Evolutionary conservation across 2,797 vertebrate species (phyloP).

Genomic region (Phaenicophaeus curvirostris): DNA sequence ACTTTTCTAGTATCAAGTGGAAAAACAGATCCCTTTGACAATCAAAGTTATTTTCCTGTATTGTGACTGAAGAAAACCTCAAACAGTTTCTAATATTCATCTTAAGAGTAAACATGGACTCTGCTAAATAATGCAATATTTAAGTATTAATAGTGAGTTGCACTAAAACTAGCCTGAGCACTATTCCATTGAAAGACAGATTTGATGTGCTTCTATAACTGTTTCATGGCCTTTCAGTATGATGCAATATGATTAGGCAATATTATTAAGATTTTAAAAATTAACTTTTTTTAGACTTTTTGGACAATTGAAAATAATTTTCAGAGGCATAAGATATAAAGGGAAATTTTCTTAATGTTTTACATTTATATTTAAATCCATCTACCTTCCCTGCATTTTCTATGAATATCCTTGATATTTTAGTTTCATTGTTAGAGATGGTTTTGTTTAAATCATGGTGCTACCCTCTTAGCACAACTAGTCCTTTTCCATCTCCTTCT

Average conservation of each 20-base stretch:
- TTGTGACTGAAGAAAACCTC: neutral
- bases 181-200: neutral
- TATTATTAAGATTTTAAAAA: neutral
- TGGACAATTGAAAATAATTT: neutral
- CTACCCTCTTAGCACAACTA: conserved; percentile 11
- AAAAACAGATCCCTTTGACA: neutral
- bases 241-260: neutral
- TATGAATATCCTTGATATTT: conserved; percentile 68
- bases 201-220: neutral
- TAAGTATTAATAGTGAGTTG: neutral
- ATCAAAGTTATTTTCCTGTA: neutral
- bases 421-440: conserved; percentile 61
- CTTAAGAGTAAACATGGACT: neutral
- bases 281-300: neutral
- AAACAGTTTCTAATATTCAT: neutral
- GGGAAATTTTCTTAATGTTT: conserved; percentile 11
- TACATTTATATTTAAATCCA: conserved; percentile 27
- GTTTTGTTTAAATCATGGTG: conserved; percentile 14
- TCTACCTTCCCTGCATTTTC: conserved; percentile 52
- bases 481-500: neutral
- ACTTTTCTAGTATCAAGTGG: neutral
- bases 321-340: conserved; percentile 10
- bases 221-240: neutral
- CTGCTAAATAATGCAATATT: neutral
- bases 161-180: neutral